Evolutionary conservation across 2,888 invertebrate genomes (phyloP).

Genomic region (Leptinotarsa tumamoca): DNA sequence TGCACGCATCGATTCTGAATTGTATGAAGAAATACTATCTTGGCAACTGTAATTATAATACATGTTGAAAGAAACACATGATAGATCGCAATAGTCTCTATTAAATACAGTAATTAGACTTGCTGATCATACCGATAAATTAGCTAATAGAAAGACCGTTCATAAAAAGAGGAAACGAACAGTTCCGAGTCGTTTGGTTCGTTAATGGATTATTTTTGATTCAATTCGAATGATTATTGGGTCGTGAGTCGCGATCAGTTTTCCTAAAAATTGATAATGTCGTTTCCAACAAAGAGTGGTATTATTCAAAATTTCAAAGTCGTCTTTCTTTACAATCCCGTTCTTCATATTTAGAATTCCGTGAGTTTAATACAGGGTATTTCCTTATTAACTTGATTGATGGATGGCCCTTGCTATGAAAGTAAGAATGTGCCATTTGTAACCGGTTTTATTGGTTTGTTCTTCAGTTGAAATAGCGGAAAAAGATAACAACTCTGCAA

Average conservation of each 20-base stretch:
- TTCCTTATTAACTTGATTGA: too few species aligned
- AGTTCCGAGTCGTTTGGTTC: slow-evolving; percentile 3
- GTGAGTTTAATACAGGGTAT: too few species aligned
- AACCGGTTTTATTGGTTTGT: too few species aligned
- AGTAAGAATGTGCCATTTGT: too few species aligned
- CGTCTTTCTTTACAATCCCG: too few species aligned
- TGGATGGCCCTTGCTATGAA: too few species aligned
- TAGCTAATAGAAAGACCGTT: slow-evolving; percentile 20
- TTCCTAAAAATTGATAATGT: not conserved
- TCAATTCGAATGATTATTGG: not conserved
- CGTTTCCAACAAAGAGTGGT: too few species aligned
- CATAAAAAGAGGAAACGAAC: slow-evolving; percentile 3
- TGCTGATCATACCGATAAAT: slow-evolving; percentile 35
- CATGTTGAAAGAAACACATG: slow-evolving; percentile 31
- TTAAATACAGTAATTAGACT: slow-evolving; percentile 32
- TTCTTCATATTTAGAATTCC: too few species aligned
- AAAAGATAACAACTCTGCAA: too few species aligned
- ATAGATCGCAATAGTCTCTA: slow-evolving; percentile 26
- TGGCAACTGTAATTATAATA: slow-evolving; percentile 28
- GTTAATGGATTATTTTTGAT: slow-evolving; percentile 6
- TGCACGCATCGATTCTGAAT: slow-evolving; percentile 23
- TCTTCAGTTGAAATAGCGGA: too few species aligned
- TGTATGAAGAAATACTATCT: slow-evolving; percentile 28
- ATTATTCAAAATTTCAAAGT: too few species aligned
- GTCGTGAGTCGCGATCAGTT: not conserved